Evolutionary conservation across 1,140 invertebrate species (phyloP).

Genomic region (Gryllus bimaculatus): DNA sequence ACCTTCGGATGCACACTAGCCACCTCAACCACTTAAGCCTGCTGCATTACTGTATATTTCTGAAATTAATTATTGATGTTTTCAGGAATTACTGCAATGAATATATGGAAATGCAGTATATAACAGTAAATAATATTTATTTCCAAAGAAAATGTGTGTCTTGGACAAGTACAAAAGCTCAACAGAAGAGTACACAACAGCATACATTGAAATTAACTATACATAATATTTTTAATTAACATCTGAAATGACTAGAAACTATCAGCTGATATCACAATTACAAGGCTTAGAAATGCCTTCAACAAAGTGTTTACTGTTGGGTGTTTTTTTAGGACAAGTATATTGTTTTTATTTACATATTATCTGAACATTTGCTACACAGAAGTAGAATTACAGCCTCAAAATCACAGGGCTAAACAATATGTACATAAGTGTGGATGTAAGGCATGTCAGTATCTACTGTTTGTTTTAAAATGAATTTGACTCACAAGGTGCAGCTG

Average conservation of each 20-base stretch:
- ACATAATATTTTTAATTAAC: neutral
- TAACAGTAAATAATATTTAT: conserved; percentile 6
- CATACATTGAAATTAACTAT: neutral
- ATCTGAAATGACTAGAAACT: neutral
- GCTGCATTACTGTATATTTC: no score
- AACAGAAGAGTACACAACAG: neutral
- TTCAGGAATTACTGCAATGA: no score
- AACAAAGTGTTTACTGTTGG: neutral
- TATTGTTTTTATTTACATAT: neutral
- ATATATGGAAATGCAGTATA: neutral
- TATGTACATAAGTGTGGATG: neutral
- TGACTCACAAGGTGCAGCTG: neutral
- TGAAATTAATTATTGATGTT: no score
- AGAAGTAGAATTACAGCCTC: neutral
- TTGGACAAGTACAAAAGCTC: neutral
- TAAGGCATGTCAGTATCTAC: neutral
- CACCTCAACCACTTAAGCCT: no score
- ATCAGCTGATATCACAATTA: conserved; percentile 1
- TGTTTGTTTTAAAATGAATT: neutral
- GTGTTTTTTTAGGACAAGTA: neutral
- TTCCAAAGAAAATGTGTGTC: neutral
- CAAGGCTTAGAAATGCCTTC: neutral
- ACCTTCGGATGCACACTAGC: no score
- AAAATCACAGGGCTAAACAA: neutral
- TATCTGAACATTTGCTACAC: neutral